phyloP scores from a whole-genome alignment of 2,888 invertebrate genomes.

The Hydriomena furcata region DNA sequence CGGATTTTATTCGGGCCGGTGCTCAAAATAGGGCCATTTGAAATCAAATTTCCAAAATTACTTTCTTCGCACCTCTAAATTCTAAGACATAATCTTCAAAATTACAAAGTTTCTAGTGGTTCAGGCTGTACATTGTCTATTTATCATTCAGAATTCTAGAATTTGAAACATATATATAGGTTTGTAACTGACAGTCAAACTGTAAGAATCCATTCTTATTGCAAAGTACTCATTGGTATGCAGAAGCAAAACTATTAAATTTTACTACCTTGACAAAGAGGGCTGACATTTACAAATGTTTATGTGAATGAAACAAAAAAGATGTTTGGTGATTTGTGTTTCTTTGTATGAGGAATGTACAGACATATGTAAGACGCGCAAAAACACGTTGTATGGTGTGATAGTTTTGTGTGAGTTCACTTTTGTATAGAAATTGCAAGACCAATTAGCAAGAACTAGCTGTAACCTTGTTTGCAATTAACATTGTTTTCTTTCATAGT shows the following conservation, averaged over 20 bases:
- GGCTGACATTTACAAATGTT: constrained; percentile 17
- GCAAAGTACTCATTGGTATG: constrained; percentile 13
- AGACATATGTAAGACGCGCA: not conserved
- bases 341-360: constrained; percentile 14
- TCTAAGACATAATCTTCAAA: no score
- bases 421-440: not conserved
- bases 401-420: not conserved
- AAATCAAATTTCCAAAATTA: no score
- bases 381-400: constrained; percentile 1
- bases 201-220: not conserved
- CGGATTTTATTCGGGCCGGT: no score
- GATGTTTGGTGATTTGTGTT: constrained; percentile 14
- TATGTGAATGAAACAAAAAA: constrained; percentile 27
- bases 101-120: no score
- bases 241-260: constrained; percentile 22
- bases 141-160: no score
- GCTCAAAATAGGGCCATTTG: no score
- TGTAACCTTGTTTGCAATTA: no score
- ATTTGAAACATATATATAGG: no score
- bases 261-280: constrained; percentile 16
- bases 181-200: not conserved
- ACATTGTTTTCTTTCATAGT: no score
- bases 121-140: no score
- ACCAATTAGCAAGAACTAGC: not conserved
- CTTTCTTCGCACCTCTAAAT: no score